Evolutionary conservation across 2,113 vertebrate genomes (phyloP).

Genomic region (Thalassarche chlororhynchos): DNA sequence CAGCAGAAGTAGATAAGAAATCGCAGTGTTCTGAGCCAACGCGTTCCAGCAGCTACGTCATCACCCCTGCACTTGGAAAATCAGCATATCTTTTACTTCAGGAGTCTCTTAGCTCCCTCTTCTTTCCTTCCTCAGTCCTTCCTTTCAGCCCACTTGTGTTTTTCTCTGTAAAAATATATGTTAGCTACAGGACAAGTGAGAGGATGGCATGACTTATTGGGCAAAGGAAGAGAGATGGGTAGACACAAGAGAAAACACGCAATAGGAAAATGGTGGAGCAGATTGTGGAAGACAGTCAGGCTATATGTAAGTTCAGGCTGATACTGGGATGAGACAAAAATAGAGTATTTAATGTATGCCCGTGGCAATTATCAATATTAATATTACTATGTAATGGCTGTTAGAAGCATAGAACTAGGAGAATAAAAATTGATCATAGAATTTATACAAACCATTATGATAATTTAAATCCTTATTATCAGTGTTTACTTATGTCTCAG

Average conservation of each 20-base stretch:
- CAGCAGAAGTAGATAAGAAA: neutral
- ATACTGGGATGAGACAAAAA: neutral
- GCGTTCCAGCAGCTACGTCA: neutral
- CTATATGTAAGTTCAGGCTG: neutral
- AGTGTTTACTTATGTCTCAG: constrained; percentile 13
- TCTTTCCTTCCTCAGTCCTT: neutral
- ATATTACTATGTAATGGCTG: neutral
- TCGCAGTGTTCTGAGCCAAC: neutral
- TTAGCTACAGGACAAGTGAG: neutral
- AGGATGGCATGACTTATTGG: neutral
- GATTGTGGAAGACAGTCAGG: neutral
- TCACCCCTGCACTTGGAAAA: neutral
- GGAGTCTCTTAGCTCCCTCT: neutral
- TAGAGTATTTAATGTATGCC: neutral
- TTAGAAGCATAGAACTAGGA: neutral
- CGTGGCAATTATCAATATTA: neutral
- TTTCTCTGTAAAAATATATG: neutral
- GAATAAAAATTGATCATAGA: constrained; percentile 18
- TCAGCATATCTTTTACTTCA: neutral
- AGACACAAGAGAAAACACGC: neutral
- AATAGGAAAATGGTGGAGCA: neutral
- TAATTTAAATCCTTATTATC: constrained; percentile 25
- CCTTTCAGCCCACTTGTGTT: neutral
- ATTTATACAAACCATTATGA: neutral
- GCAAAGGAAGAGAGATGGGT: neutral